These are phyloP conservation scores for Blastobasis adustella DNA, from an alignment of 2,888 invertebrate genomes.

Conservation along the genomic window DNA sequence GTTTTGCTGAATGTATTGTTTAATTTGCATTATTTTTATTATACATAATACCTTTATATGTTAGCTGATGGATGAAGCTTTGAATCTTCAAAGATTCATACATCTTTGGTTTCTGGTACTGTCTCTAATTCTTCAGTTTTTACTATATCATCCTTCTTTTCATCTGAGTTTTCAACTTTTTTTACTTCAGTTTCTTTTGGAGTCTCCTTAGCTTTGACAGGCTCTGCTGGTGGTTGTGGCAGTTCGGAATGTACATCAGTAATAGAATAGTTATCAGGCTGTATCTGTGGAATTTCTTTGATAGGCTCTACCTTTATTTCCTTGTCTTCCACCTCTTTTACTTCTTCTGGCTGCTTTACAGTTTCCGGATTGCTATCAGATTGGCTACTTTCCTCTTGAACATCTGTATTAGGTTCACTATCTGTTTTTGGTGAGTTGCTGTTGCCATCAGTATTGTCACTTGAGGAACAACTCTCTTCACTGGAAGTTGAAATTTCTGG, in stretches of 20 bases:
- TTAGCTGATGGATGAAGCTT: no score
- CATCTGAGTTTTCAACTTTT: slow-evolving; percentile 14
- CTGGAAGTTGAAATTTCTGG: slow-evolving; percentile 57
- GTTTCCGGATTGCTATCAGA: slow-evolving; percentile 27
- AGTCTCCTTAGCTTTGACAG: slow-evolving; percentile 15
- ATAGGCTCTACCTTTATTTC: slow-evolving; percentile 4
- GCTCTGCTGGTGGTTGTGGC: slow-evolving; percentile 30
- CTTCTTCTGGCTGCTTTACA: slow-evolving; percentile 10
- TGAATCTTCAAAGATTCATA: slow-evolving; percentile 1
- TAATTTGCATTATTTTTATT: no score
- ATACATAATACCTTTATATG: no score
- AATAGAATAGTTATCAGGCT: slow-evolving; percentile 57
- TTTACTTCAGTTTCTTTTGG: slow-evolving; percentile 8
- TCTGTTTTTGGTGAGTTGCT: slow-evolving; percentile 60
- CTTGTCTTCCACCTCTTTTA: not conserved
- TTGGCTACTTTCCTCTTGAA: slow-evolving; percentile 40
- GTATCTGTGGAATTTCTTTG: slow-evolving; percentile 2
- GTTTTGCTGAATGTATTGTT: no score
- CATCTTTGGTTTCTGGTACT: slow-evolving; percentile 6
- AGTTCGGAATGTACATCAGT: slow-evolving; percentile 60
- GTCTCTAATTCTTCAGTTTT: slow-evolving; percentile 11
- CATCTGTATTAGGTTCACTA: slow-evolving; percentile 38
- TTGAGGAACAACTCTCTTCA: slow-evolving; percentile 64
- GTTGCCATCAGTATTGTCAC: slow-evolving; percentile 63
- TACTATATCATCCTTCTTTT: slow-evolving; percentile 10